phyloP scores from a whole-genome alignment of 2,113 vertebrate genomes.

The Natator depressus region DNA sequence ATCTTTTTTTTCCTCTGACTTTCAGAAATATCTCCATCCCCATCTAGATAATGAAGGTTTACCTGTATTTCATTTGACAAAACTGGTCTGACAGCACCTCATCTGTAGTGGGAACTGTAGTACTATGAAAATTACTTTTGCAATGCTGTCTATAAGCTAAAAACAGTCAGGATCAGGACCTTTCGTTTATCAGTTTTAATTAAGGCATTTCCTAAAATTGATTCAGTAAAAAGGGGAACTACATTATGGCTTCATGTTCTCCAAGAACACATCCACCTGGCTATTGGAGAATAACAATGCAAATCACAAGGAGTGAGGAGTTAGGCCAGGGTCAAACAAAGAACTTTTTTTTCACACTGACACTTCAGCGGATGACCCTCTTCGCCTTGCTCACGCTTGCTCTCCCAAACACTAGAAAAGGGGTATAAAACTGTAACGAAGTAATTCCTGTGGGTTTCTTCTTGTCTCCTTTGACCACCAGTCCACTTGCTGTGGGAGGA shows the following conservation, averaged over 20 bases:
- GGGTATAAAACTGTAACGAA: neutral
- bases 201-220: neutral
- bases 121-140: neutral
- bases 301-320: neutral
- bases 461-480: neutral
- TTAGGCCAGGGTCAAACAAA: neutral
- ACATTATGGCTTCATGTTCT: neutral
- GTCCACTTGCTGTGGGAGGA: neutral
- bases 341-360: neutral
- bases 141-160: neutral
- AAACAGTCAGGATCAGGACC: neutral
- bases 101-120: neutral
- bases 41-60: neutral
- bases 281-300: neutral
- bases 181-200: neutral
- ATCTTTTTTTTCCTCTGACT: neutral
- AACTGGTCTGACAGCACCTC: neutral
- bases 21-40: neutral
- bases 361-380: neutral
- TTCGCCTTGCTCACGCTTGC: neutral
- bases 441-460: neutral
- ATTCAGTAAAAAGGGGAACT: neutral
- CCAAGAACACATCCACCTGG: neutral
- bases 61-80: neutral
- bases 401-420: rapidly evolving